These are phyloP conservation scores for Mustela lutreola DNA, from an alignment of 2,113 vertebrate genomes.

Conservation along the genomic window DNA sequence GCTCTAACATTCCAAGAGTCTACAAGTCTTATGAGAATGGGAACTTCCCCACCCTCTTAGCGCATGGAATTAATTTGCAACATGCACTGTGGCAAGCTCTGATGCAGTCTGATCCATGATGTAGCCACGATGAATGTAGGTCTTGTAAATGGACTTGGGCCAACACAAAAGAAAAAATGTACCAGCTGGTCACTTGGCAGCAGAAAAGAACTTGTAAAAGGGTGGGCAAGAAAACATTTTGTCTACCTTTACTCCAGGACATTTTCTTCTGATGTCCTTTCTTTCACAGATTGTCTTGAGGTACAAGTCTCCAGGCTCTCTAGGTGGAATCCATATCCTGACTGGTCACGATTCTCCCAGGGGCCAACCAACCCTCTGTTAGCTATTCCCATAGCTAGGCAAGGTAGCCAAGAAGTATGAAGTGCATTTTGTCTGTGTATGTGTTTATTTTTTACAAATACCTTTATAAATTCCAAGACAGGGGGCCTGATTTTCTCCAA, in stretches of 20 bases:
- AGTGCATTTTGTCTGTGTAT: not conserved
- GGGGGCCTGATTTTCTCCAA: not conserved
- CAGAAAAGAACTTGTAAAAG: not conserved
- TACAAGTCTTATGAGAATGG: constrained; percentile 26
- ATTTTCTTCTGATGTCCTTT: not conserved
- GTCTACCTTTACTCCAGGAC: not conserved
- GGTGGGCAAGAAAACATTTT: not conserved
- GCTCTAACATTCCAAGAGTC: not conserved
- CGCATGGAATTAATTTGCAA: constrained; percentile 62
- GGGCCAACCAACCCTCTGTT: not conserved
- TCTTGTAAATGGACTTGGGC: constrained; percentile 17
- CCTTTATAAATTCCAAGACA: not conserved
- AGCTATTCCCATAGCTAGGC: not conserved
- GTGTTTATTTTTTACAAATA: not conserved
- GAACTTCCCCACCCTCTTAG: not conserved
- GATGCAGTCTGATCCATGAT: not conserved
- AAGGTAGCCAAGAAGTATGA: not conserved
- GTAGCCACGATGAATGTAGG: not conserved
- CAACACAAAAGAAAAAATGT: constrained; percentile 18
- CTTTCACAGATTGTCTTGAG: not conserved
- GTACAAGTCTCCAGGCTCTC: not conserved
- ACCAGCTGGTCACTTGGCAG: not conserved
- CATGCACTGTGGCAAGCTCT: not conserved
- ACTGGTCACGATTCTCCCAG: not conserved
- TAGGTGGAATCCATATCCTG: not conserved